Evolutionary conservation across 2,888 invertebrate genomes (phyloP).

Genomic region (Keiferia lycopersicella): DNA sequence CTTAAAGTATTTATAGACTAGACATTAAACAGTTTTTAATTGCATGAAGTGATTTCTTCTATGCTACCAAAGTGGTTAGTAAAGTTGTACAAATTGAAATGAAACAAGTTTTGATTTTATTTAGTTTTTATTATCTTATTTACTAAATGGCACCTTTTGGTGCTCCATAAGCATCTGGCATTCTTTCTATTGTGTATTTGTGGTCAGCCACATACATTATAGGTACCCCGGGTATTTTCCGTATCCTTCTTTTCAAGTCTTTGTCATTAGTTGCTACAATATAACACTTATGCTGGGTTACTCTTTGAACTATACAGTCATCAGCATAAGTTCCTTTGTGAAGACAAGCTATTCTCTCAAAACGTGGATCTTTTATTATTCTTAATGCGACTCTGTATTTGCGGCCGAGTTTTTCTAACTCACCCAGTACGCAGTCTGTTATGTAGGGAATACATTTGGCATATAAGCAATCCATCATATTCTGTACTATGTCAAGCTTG

Average conservation of each 20-base stretch:
- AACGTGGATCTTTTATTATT: constrained; percentile 96
- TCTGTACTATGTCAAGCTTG: constrained; percentile 97
- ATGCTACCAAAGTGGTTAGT: no score
- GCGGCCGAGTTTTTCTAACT: constrained; percentile 97
- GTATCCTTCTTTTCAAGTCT: constrained; percentile 95
- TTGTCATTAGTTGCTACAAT: constrained; percentile 99
- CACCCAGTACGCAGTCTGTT: constrained; percentile 98
- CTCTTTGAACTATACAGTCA: constrained; percentile 97
- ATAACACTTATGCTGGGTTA: constrained; percentile 99
- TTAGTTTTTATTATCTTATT: constrained; percentile 17
- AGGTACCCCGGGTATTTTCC: constrained; percentile 99
- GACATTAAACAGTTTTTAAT: no score
- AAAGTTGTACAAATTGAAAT: no score
- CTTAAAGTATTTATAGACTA: no score
- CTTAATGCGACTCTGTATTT: constrained; percentile 97
- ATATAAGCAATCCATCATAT: constrained; percentile 99
- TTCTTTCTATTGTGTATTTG: constrained; percentile 97
- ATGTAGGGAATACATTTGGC: constrained; percentile 99
- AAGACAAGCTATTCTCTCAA: constrained; percentile 94
- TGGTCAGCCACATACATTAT: constrained; percentile 98
- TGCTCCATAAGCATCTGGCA: constrained; percentile 99
- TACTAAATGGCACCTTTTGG: constrained; percentile 83
- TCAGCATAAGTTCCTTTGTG: constrained; percentile 99
- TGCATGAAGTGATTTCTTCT: no score
- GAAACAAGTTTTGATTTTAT: neutral